A percentile compares a stretch with the other conserved stretches of the same genome.
Evolutionary conservation across 2,797 vertebrate genomes (phyloP).

Genomic region (Micromesistius poutassou): DNA sequence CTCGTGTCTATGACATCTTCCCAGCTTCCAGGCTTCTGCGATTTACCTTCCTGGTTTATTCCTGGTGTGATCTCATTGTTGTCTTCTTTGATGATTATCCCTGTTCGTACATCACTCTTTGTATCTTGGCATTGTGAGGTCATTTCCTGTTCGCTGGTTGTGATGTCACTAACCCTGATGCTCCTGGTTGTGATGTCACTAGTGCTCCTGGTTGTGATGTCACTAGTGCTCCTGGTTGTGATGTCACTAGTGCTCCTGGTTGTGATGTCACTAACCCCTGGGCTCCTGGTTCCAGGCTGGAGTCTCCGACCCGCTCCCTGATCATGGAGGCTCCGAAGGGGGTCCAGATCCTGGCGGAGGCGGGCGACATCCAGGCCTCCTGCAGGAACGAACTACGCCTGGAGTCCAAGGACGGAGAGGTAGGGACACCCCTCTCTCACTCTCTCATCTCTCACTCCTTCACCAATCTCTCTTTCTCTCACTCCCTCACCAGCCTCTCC

Average conservation of each 20-base stretch:
- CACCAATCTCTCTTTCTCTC: background rate
- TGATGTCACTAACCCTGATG: no score
- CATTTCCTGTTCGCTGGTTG: no score
- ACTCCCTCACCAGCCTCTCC: slow-evolving; percentile 10
- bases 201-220: background rate
- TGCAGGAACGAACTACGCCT: slow-evolving; percentile 93
- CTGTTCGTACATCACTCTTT: no score
- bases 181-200: no score
- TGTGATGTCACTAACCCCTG: slow-evolving; percentile 13
- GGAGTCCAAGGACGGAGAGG: slow-evolving; percentile 98
- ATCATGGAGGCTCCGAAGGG: slow-evolving; percentile 97
- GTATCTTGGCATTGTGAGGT: no score
- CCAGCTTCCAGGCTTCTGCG: no score
- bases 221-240: background rate
- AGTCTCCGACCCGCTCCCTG: slow-evolving; percentile 91
- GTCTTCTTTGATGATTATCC: no score
- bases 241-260: background rate
- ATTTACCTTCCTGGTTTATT: no score
- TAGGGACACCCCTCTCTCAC: slow-evolving; percentile 41
- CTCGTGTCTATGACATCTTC: no score
- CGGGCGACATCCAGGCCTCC: slow-evolving; percentile 91
- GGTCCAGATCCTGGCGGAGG: slow-evolving; percentile 93
- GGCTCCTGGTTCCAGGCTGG: slow-evolving; percentile 74
- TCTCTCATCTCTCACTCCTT: background rate
- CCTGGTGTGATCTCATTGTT: no score